These are phyloP conservation scores for Synanthedon vespiformis DNA, from an alignment of 2,888 invertebrate genomes.

Conservation along the genomic window DNA sequence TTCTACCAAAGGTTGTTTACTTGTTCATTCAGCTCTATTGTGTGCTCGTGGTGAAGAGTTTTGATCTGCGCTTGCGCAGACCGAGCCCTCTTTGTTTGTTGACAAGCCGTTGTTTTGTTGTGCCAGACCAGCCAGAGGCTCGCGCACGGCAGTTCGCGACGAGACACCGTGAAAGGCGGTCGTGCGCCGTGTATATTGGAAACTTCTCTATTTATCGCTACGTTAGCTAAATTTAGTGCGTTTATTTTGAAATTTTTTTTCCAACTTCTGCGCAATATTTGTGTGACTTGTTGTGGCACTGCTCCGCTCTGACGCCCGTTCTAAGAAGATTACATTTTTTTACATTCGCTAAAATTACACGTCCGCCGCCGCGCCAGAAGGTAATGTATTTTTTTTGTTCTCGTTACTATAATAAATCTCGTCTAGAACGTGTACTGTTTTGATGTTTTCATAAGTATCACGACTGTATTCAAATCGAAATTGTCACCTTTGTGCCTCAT, in stretches of 20 bases:
- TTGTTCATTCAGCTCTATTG: slow-evolving; percentile 50
- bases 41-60: slow-evolving; percentile 35
- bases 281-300: slow-evolving; percentile 31
- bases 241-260: slow-evolving; percentile 28
- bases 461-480: too few relatives aligned
- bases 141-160: slow-evolving; percentile 12
- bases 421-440: neutral
- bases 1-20: slow-evolving; percentile 40
- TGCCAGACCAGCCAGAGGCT: neutral
- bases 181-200: slow-evolving; percentile 21
- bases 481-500: too few relatives aligned
- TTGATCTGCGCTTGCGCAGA: slow-evolving; percentile 44
- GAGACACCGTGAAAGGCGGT: slow-evolving; percentile 32
- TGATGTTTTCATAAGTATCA: too few relatives aligned
- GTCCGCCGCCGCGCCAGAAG: slow-evolving; percentile 49
- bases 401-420: slow-evolving; percentile 6
- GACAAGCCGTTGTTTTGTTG: slow-evolving; percentile 38
- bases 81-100: slow-evolving; percentile 66
- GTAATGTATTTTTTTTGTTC: slow-evolving; percentile 33
- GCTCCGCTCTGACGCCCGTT: slow-evolving; percentile 12
- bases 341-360: slow-evolving; percentile 45
- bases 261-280: slow-evolving; percentile 35
- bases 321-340: slow-evolving; percentile 29
- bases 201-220: slow-evolving; percentile 36
- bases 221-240: slow-evolving; percentile 51